Evolutionary conservation across 1,140 invertebrate genomes (phyloP).

Genomic region (Parasteatoda tepidariorum): DNA sequence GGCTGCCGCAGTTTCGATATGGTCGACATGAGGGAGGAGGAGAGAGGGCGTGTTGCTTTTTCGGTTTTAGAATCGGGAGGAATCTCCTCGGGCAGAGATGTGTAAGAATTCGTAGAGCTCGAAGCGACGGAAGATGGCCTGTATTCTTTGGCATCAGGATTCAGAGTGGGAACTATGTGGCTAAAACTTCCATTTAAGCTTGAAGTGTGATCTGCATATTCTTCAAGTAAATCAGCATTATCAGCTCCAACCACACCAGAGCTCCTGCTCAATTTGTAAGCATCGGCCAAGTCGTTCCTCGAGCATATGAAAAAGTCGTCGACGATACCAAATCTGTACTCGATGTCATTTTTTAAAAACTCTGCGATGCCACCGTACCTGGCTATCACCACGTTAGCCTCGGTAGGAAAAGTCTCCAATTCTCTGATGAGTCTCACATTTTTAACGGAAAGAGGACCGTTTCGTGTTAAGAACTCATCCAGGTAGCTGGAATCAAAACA

Average conservation of each 20-base stretch:
- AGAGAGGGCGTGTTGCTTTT: neutral
- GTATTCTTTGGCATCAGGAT: constrained; percentile 15
- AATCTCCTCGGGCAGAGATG: neutral
- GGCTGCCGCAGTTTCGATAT: neutral
- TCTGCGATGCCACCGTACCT: neutral
- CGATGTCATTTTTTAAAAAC: constrained; percentile 3
- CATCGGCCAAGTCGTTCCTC: neutral
- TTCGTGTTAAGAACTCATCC: neutral
- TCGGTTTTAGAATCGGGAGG: neutral
- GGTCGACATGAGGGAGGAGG: neutral
- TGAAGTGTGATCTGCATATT: neutral
- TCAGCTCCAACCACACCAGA: neutral
- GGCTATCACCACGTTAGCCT: neutral
- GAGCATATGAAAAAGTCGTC: neutral
- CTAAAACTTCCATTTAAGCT: neutral
- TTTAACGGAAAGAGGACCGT: neutral
- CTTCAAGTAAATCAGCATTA: neutral
- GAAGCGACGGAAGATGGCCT: neutral
- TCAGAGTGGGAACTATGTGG: neutral
- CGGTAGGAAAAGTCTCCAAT: neutral
- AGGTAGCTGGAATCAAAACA: neutral
- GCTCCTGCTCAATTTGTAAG: neutral
- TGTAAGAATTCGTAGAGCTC: neutral
- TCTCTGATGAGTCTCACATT: neutral
- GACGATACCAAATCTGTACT: neutral